Evolutionary conservation across 2,113 vertebrate species (phyloP).

Genomic region (Cebidichthys violaceus): DNA sequence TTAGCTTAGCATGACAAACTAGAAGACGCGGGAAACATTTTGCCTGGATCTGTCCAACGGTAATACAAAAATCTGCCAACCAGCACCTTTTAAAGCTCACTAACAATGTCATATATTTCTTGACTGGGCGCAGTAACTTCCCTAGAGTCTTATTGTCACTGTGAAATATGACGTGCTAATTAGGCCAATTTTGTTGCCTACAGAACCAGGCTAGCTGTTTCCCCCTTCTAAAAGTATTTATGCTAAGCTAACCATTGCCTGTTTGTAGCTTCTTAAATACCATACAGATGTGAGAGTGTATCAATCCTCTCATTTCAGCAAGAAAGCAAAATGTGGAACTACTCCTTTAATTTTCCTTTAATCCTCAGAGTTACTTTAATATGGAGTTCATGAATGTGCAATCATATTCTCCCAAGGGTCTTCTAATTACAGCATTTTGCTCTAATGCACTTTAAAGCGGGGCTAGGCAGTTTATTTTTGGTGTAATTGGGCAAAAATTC

Average conservation of each 20-base stretch:
- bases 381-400: not conserved
- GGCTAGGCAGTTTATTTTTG: not conserved
- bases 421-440: not conserved
- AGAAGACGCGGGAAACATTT: not conserved
- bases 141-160: not conserved
- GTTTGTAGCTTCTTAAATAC: not conserved
- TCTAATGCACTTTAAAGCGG: not conserved
- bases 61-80: not conserved
- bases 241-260: not conserved
- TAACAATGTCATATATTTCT: not conserved
- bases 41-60: not conserved
- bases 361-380: not conserved
- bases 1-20: not conserved
- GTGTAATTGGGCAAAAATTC: not conserved
- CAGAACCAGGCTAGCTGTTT: constrained; percentile 2
- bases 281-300: not conserved
- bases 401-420: not conserved
- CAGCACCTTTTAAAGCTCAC: not conserved
- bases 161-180: not conserved
- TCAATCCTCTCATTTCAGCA: not conserved
- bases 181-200: not conserved
- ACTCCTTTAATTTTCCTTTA: constrained; percentile 17
- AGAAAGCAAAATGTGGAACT: not conserved
- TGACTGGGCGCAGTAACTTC: not conserved
- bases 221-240: not conserved